Evolutionary conservation across 2,888 invertebrate genomes (phyloP).

Genomic region (Hypolimnas misippus): DNA sequence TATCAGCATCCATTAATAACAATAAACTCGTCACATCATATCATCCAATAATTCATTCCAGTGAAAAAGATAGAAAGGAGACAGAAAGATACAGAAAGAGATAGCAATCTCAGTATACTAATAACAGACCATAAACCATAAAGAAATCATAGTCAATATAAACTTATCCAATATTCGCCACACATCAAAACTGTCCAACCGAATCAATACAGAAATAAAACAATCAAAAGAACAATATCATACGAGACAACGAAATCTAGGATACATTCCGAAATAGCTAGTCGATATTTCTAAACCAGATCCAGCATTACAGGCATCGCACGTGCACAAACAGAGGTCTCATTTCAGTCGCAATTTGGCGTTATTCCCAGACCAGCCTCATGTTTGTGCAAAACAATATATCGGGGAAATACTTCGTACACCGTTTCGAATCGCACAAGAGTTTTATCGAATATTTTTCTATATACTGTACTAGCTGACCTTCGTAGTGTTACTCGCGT

Average conservation of each 20-base stretch:
- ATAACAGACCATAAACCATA: too few species aligned
- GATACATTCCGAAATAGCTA: not conserved
- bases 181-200: too few species aligned
- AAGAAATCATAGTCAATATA: too few species aligned
- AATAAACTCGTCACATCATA: too few species aligned
- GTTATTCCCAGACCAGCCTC: slow-evolving; percentile 19
- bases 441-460: not conserved
- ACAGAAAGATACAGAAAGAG: too few species aligned
- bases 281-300: slow-evolving; percentile 7
- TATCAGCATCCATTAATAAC: too few species aligned
- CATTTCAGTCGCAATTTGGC: slow-evolving; percentile 25
- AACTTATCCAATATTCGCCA: too few species aligned
- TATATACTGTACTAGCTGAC: too few species aligned
- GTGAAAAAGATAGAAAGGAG: too few species aligned
- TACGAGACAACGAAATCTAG: not conserved
- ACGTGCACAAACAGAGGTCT: slow-evolving; percentile 26
- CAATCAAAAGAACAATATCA: not conserved
- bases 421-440: not conserved
- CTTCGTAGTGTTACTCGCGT: too few species aligned
- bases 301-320: slow-evolving; percentile 3
- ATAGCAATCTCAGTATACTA: too few species aligned
- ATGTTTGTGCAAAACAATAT: slow-evolving; percentile 13
- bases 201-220: not conserved
- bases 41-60: too few species aligned
- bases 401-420: not conserved